Percentiles rank a stretch among this genome's conserved stretches.
Evolutionary conservation across 2,888 invertebrate species (phyloP).

Genomic region (Tetanocera ferruginea): DNA sequence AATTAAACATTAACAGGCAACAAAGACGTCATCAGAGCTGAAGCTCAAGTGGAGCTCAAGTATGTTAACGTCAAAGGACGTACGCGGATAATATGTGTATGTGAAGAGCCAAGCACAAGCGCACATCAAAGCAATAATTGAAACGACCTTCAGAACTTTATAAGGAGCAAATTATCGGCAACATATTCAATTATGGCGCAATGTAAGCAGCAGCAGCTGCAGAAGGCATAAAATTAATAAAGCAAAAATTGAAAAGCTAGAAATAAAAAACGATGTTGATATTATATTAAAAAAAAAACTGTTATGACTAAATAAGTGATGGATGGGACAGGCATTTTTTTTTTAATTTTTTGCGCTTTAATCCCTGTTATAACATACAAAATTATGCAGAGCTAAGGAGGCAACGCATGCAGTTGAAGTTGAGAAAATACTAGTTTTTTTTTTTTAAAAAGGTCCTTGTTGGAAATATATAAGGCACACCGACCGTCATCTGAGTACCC

Average conservation of each 20-base stretch:
- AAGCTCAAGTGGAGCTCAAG: not conserved
- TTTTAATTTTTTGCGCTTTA: not conserved
- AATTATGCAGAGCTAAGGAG: not conserved
- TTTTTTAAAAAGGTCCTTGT: not conserved
- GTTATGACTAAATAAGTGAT: not conserved
- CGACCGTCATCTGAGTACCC: not conserved
- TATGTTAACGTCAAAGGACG: not conserved
- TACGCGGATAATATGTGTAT: too few relatives aligned
- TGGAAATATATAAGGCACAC: not conserved
- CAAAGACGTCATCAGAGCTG: not conserved
- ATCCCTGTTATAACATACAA: not conserved
- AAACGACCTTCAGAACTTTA: constrained; percentile 2
- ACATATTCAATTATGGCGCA: not conserved
- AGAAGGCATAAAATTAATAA: not conserved
- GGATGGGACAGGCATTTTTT: not conserved
- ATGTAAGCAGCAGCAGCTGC: constrained; percentile 9
- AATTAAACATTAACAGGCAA: constrained; percentile 7
- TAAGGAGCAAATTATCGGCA: constrained; percentile 20
- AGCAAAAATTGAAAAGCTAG: not conserved
- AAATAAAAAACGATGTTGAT: not conserved
- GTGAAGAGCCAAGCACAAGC: not conserved
- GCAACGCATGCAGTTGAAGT: not conserved
- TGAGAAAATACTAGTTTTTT: not conserved
- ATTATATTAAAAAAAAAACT: not conserved
- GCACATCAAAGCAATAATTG: not conserved